These are phyloP conservation scores for Ariolimax columbianus DNA, from an alignment of 2,888 invertebrate species.

Conservation along the genomic window DNA sequence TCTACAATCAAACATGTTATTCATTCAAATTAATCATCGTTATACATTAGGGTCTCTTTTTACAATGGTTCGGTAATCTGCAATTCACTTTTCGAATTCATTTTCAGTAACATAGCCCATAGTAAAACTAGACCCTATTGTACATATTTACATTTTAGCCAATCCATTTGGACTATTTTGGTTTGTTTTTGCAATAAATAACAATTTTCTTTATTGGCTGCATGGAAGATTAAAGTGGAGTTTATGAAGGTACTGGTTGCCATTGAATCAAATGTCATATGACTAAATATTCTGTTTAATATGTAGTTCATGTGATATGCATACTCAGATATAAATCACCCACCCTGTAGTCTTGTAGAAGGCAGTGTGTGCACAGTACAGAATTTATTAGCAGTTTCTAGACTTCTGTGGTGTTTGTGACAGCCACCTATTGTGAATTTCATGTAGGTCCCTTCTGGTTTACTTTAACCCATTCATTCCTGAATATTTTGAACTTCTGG, in stretches of 20 bases:
- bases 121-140: no score
- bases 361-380: constrained; percentile 19
- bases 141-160: no score
- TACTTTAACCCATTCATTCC: no score
- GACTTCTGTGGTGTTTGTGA: no score
- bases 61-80: no score
- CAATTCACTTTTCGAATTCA: no score
- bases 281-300: constrained; percentile 1
- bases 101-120: no score
- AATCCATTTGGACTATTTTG: neutral
- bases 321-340: neutral
- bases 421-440: neutral
- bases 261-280: neutral
- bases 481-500: no score
- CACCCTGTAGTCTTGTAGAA: constrained; percentile 12
- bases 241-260: constrained; percentile 56
- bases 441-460: neutral
- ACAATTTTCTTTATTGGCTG: constrained; percentile 42
- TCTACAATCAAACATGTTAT: neutral
- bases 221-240: constrained; percentile 59
- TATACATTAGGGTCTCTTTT: no score
- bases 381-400: neutral
- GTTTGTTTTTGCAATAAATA: constrained; percentile 16
- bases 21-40: neutral
- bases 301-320: constrained; percentile 19